Conservation (phyloP, 2,113 vertebrate genomes). For the Protobothrops mucrosquamatus region DNA sequence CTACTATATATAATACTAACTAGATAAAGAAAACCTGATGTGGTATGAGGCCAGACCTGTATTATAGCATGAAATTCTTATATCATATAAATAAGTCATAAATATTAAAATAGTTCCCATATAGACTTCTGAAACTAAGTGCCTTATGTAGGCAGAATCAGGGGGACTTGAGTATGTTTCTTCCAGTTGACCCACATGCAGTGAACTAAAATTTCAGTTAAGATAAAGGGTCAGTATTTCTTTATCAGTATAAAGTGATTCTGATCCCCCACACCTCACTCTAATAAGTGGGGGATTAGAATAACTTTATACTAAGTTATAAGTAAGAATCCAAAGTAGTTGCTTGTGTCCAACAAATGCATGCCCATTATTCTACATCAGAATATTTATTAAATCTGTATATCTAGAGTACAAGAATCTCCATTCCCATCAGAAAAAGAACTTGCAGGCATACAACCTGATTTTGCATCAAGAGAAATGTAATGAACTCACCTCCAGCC, state of each 20-base stretch:
- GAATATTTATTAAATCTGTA: not conserved
- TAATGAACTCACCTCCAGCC: not conserved
- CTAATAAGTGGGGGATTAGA: not conserved
- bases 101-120: not conserved
- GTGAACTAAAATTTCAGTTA: not conserved
- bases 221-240: not conserved
- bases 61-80: not conserved
- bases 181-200: not conserved
- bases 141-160: not conserved
- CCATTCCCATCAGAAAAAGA: not conserved
- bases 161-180: not conserved
- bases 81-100: not conserved
- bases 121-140: not conserved
- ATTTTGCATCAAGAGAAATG: not conserved
- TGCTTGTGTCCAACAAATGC: not conserved
- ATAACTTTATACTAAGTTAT: not conserved
- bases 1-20: not conserved
- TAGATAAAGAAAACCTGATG: not conserved
- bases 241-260: not conserved
- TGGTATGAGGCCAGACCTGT: not conserved
- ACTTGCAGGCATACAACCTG: not conserved
- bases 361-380: not conserved
- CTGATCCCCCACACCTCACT: not conserved
- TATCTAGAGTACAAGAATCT: not conserved
- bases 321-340: not conserved